Conservation (phyloP, 2,113 vertebrate genomes). For the Galeopterus variegatus region DNA sequence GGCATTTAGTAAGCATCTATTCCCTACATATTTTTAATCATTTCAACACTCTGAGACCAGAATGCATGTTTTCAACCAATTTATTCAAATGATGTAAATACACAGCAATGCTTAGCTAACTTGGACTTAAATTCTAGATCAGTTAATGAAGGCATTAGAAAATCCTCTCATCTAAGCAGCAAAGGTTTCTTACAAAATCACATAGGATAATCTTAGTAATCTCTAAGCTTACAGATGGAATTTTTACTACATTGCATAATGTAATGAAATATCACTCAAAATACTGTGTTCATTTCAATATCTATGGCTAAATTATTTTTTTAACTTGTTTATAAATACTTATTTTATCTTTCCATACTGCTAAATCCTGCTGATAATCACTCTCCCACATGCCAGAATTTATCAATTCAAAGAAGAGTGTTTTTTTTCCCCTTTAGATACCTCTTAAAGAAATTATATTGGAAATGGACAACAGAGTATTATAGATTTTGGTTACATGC, state of each 20-base stretch:
- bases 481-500: background rate
- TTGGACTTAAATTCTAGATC: constrained; percentile 63
- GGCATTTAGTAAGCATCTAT: background rate
- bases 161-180: constrained; percentile 70
- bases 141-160: constrained; percentile 81
- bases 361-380: background rate
- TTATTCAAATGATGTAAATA: constrained; percentile 57
- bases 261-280: background rate
- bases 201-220: background rate
- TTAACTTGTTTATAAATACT: background rate
- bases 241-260: background rate
- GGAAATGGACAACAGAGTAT: background rate
- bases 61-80: constrained; percentile 13
- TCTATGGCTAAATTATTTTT: background rate
- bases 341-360: background rate
- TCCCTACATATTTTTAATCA: background rate
- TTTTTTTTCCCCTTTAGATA: background rate
- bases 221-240: constrained; percentile 12
- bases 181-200: constrained; percentile 46
- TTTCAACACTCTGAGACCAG: background rate
- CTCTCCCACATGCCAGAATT: background rate
- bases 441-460: background rate
- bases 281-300: background rate
- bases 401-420: background rate
- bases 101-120: constrained; percentile 60